Conservation (phyloP, 2,797 vertebrate species). For the Xiphophorus birchmanni region DNA sequence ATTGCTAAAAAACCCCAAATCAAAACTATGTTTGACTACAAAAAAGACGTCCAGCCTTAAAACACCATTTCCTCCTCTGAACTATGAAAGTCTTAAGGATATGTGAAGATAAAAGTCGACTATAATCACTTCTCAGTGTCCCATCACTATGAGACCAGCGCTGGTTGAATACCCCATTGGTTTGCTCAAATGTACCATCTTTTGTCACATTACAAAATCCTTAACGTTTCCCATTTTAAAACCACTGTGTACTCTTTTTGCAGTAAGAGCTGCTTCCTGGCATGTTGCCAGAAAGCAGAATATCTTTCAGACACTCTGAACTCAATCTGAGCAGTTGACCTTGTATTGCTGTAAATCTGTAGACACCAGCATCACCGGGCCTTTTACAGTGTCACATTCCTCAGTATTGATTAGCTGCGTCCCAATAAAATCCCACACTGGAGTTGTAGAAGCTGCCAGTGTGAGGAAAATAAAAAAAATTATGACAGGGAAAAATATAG, state of each 20-base stretch:
- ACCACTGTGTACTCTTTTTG: neutral
- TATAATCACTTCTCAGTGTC: neutral
- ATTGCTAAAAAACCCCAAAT: constrained; percentile 1
- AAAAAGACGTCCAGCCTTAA: neutral
- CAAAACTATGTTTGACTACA: neutral
- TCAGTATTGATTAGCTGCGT: constrained; percentile 1
- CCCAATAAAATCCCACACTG: neutral
- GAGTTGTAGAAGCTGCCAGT: neutral
- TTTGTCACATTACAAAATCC: neutral
- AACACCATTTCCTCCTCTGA: neutral
- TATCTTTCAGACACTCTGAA: neutral
- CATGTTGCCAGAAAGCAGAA: neutral
- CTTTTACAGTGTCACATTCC: neutral
- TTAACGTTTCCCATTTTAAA: neutral
- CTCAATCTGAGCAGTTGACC: neutral
- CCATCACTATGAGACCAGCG: neutral
- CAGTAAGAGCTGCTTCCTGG: neutral
- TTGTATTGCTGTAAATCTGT: constrained; percentile 1
- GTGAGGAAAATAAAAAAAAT: neutral
- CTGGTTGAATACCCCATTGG: neutral
- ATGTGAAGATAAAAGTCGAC: neutral
- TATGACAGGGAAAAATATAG: neutral
- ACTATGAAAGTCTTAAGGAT: neutral
- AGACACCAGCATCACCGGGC: neutral
- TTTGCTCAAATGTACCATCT: neutral